Evolutionary conservation across 2,888 invertebrate species (phyloP), one percentile per base, ranked within the genome.

Genomic region (Pogonocherus hispidulus): DNA sequence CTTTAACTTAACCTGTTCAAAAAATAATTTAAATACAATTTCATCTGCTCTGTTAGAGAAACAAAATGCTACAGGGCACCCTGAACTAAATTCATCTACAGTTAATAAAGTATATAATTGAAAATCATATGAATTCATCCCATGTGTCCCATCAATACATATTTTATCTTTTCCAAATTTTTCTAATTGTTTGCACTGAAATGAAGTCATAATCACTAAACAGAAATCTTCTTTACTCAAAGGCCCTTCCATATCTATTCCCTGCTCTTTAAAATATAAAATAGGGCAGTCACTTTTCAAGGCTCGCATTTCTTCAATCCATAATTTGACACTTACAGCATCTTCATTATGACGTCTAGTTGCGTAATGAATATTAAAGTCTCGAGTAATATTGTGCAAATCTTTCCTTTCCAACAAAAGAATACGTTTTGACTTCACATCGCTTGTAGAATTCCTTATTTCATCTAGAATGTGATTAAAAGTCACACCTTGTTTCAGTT

Each of bases 21-120:
- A 55, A 55, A 20, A 55, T 2, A 37, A 18, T 9, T 5, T 1
- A 19, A 51, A 32, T 1, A 51, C 18, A 4, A 6, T 19, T 35
- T 37, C 55, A 20, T 63, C 63, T n/a, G 14, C 2, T 11, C 70
- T 22, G 60, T 72, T 78, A 23, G 70, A 69, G 27, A 76, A 51
- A 46, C 71, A 71, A 51, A 72, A 79, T 14, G 77, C 71, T 14
- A 66, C 71, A 1, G 78, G 78, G 22, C 44, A 67, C 11, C 78
- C 76, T 47, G 66, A 27, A 11, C 71, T 67, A 66, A 64, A 72
- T 59, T 75, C 75, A 74, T 79, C 78, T 1, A 75, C 46, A 11
- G 67, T 64, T 14, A 76, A 32, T n/a, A 69, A 20, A 27, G 59
- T 63, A 54, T 63, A 63, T 37, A 71, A 44, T 16, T 66, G 57